These are phyloP conservation scores for Alethe diademata DNA, from an alignment of 2,113 vertebrate genomes.

Conservation along the genomic window DNA sequence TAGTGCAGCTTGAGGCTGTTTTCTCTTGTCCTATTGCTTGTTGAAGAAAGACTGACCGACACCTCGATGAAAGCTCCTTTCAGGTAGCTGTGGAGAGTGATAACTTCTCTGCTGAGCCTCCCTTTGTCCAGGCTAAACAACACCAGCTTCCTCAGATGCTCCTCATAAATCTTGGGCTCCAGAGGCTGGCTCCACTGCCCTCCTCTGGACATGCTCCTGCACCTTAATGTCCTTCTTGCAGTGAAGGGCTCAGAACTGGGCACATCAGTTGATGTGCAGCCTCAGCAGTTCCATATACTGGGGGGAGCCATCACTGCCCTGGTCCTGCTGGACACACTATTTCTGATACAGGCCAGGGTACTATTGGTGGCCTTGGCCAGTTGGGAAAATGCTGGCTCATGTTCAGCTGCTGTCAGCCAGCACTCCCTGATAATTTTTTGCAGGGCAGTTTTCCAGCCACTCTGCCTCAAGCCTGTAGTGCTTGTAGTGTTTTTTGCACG, in stretches of 20 bases:
- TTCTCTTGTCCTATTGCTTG: neutral
- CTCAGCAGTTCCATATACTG: neutral
- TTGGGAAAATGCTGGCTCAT: neutral
- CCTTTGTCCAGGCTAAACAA: neutral
- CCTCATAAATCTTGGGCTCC: neutral
- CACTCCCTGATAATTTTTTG: neutral
- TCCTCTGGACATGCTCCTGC: neutral
- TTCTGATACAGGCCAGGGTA: neutral
- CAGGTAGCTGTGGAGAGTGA: neutral
- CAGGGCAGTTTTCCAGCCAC: neutral
- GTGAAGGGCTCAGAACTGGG: neutral
- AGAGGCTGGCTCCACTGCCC: neutral
- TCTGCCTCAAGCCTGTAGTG: neutral
- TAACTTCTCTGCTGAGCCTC: neutral
- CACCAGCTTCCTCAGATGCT: neutral
- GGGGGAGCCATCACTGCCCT: neutral
- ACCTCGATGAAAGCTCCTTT: rapidly evolving
- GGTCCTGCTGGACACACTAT: neutral
- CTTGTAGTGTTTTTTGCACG: neutral
- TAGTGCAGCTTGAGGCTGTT: neutral
- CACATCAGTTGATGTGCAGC: rapidly evolving
- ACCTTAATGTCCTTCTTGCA: neutral
- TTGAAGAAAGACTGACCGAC: neutral
- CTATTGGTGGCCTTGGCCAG: neutral
- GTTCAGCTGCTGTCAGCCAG: neutral